Base-by-base conservation (phyloP, 2,797 vertebrate genomes). In the Enteromius viviparus region DNA sequence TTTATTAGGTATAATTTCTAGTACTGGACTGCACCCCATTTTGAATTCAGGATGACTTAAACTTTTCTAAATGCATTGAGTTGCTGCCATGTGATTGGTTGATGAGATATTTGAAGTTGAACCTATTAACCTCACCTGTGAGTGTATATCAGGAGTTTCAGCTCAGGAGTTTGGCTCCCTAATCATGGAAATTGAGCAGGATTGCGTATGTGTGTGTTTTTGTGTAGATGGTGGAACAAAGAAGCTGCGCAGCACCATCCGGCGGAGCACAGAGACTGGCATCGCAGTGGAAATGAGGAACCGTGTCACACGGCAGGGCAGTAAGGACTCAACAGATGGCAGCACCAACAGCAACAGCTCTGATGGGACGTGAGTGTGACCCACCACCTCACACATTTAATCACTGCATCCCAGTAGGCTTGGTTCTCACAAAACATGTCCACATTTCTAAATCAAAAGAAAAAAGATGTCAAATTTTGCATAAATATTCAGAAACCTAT, bases 341-440 rank as follows among this genome's bases (percentile, higher is more conserved):
- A 98, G 98, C 94, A 99, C 97, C 91, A 99, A 99, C 93, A 99
- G 98, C 87, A 98, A 97, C 93, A 98, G 97, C 95, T 98, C 97
- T 0, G 98, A 99, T 0, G 97, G 98, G 96, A 97, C 96, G 98
- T 99, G 92, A 91, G 98, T 94, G 1, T 58, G 66, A 64, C 60
- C 60, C 60, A 64, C 60, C 29, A 34, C 32, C 47, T 21, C 29
- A 34, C 29, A 74, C 47, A 74, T 12, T 53, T 21, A 49, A 65
- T 51, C 17, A 45, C 6, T 21, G 40, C 60, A 32, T 32, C 23
- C 10, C 7, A 47, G 7, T 15, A 6, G 10, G 12, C 42, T 70
- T 32, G 55, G 53, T 58, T 49, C 3, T 45, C 9, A 26, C n/a
- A 21, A 77, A 55, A 37, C 49, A 53, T 55, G 29, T 37, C 32